phyloP scores from a whole-genome alignment of 2,797 vertebrate genomes.

The Melopsittacus undulatus region DNA sequence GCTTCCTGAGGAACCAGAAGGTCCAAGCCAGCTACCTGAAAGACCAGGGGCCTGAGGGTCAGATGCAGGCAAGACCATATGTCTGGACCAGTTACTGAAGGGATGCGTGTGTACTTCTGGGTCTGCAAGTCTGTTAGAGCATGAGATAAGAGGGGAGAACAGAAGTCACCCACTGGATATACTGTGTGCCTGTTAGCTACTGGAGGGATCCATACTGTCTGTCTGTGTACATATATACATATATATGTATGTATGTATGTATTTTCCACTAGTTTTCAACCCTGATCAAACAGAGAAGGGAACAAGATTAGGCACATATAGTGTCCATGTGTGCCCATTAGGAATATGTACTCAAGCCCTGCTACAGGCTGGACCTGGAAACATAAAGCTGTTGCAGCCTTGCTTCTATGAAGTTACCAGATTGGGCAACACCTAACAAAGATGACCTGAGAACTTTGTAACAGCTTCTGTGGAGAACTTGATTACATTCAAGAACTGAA shows the following conservation, averaged over 20 bases:
- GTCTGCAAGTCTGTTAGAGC: not conserved
- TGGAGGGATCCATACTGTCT: not conserved
- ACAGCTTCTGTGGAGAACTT: not conserved
- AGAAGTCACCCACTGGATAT: not conserved
- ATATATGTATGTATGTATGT: too few relatives aligned
- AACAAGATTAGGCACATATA: not conserved
- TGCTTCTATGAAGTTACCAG: not conserved
- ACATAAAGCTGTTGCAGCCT: not conserved
- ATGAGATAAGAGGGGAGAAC: not conserved
- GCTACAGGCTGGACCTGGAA: not conserved
- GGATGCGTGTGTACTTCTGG: not conserved
- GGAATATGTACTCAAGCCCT: accelerated
- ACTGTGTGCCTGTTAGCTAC: not conserved
- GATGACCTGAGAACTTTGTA: not conserved
- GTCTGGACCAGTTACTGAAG: not conserved
- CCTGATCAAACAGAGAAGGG: not conserved
- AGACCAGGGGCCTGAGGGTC: not conserved
- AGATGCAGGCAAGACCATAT: not conserved
- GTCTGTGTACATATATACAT: not conserved
- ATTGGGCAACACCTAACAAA: not conserved
- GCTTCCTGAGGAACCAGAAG: not conserved
- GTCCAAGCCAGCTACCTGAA: not conserved
- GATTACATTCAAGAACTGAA: not conserved
- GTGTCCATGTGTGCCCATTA: not conserved
- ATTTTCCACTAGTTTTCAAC: not conserved